Base-by-base conservation (phyloP, 2,113 vertebrate species). In the Callospermophilus lateralis region DNA sequence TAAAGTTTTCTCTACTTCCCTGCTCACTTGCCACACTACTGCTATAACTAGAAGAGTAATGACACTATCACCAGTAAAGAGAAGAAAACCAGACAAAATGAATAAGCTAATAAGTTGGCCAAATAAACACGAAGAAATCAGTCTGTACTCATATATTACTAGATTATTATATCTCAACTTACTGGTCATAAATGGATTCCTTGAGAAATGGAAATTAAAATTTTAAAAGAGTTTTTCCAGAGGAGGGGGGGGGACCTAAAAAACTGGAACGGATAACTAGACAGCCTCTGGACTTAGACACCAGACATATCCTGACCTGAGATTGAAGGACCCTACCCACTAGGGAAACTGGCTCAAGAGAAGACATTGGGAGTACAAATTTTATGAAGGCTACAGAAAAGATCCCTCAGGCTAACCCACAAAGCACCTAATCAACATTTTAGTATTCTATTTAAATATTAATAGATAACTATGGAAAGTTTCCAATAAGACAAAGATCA, bases 381-480 rank as follows among this genome's bases (percentile, higher is more conserved):
- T 79, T 92, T 32, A 72, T 19, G 55, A 48, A 68, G 76, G 76
- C 48, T 63, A 79, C 28, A 48, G 4, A 70, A 45, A 74, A 81
- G 37, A 90, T n/a, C 9, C 73, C 51, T 72, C 3, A 30, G 2
- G 9, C 85, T 51, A 78, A 34, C 61, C 42, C 28, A 70, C 30
- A 76, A 17, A 90, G 81, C 6, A 94, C 26, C 32, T 63, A 76
- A 68, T 26, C 16, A 51, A 30, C 76, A 84, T 53, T 73, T 83
- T 13, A 45, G 1, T 61, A 37, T 93, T 42, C 77, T 39, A 74
- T 51, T 84, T 89, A 90, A 90, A 90, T 72, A 63, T 76, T 95
- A 84, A 84, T 1, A 87, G 37, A 83, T 96, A 94, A 93, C 48
- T 45, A 55, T 83, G 26, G 16, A 32, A 86, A 78, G n/a, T 61